phyloP scores from a whole-genome alignment of 1,140 invertebrate species.

The Cryptotermes secundus region DNA sequence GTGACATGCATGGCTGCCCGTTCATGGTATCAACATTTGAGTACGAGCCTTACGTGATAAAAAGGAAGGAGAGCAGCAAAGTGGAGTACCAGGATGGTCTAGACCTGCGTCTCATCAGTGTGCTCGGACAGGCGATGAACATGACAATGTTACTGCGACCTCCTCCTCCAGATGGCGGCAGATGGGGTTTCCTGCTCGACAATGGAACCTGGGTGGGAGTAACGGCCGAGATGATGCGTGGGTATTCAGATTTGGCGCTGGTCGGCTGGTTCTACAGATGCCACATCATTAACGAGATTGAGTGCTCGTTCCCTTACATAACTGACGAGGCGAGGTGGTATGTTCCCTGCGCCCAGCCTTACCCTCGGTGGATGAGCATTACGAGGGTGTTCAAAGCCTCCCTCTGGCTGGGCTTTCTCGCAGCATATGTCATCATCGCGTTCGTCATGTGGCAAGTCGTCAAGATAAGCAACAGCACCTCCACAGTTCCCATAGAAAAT shows the following conservation, averaged over 20 bases:
- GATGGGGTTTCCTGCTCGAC: neutral
- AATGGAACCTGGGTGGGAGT: neutral
- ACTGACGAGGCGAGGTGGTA: neutral
- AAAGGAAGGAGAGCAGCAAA: neutral
- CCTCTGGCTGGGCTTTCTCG: neutral
- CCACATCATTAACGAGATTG: neutral
- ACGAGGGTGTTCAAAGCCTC: neutral
- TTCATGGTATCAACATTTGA: neutral
- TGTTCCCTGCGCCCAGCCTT: neutral
- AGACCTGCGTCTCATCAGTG: neutral
- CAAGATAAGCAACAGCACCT: neutral
- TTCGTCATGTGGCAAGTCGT: neutral
- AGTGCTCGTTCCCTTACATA: neutral
- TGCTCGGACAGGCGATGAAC: neutral
- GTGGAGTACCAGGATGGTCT: neutral
- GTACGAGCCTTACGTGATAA: neutral
- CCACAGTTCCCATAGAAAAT: neutral
- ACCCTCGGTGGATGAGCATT: neutral
- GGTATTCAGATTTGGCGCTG: neutral
- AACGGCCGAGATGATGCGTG: neutral
- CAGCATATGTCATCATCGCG: neutral
- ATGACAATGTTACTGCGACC: neutral
- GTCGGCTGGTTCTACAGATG: conserved; percentile 2
- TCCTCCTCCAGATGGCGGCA: neutral
- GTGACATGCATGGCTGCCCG: neutral